phyloP scores from a whole-genome alignment of 2,113 vertebrate species.

The Corynorhinus townsendii region DNA sequence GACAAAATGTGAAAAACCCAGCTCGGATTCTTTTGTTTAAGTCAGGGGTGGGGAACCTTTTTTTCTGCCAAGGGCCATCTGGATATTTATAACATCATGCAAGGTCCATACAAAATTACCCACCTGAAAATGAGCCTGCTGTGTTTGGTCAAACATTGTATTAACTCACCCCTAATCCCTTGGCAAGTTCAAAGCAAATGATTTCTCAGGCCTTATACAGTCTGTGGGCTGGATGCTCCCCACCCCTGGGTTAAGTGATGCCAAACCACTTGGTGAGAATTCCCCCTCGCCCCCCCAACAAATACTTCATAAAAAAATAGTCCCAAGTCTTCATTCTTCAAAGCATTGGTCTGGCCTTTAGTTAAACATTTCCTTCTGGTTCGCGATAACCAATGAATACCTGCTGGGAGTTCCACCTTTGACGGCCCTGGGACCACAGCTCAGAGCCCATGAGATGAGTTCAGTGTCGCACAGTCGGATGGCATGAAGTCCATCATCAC shows the following conservation, averaged over 20 bases:
- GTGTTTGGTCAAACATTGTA: no score
- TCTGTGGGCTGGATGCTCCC: no score
- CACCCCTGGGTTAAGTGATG: background rate
- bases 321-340: background rate
- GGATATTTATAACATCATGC: no score
- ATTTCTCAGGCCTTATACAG: no score
- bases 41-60: no score
- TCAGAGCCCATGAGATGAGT: background rate
- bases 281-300: background rate
- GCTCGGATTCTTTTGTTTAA: background rate
- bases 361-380: background rate
- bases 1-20: background rate
- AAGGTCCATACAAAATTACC: no score
- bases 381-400: background rate
- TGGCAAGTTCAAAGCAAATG: no score
- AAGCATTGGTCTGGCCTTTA: background rate
- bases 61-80: no score
- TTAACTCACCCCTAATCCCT: no score
- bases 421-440: background rate
- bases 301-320: background rate
- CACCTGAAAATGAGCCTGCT: no score
- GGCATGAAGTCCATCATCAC: background rate
- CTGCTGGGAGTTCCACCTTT: background rate
- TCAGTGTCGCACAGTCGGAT: background rate
- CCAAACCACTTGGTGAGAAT: background rate